phyloP scores from a whole-genome alignment of 2,888 invertebrate species.

The Mimumesa dahlbomi region DNA sequence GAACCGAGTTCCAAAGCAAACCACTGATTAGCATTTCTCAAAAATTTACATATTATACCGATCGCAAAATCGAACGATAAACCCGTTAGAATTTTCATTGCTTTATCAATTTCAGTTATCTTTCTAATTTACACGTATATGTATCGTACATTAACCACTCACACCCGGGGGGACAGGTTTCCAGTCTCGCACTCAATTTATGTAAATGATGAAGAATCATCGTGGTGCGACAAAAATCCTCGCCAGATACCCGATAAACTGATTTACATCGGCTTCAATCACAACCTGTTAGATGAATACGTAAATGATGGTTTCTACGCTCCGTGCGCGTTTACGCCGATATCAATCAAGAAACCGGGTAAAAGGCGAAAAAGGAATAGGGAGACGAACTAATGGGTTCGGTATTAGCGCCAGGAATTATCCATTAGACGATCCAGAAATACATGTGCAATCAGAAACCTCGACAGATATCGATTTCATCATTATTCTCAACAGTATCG shows the following conservation, averaged over 20 bases:
- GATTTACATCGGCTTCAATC: neutral
- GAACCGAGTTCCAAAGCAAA: too few species aligned
- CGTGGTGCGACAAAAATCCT: neutral
- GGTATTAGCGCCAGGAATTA: constrained; percentile 5
- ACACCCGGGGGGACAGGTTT: too few species aligned
- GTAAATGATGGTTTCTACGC: neutral
- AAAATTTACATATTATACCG: too few species aligned
- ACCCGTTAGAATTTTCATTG: too few species aligned
- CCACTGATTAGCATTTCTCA: too few species aligned
- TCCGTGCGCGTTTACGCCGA: too few species aligned
- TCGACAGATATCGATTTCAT: neutral
- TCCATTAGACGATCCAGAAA: neutral
- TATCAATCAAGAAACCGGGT: neutral
- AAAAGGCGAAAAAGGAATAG: neutral
- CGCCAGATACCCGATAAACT: neutral
- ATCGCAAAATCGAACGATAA: too few species aligned
- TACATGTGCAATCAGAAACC: constrained; percentile 1
- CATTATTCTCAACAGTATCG: too few species aligned
- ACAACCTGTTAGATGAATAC: neutral
- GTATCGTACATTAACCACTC: too few species aligned
- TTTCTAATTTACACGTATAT: too few species aligned
- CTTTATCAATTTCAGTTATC: too few species aligned
- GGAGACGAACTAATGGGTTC: neutral
- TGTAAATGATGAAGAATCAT: neutral
- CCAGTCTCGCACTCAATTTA: neutral